Base-by-base conservation (phyloP, 53 echinoderm and acorn worm genomes). In the Luidia sarsii region DNA sequence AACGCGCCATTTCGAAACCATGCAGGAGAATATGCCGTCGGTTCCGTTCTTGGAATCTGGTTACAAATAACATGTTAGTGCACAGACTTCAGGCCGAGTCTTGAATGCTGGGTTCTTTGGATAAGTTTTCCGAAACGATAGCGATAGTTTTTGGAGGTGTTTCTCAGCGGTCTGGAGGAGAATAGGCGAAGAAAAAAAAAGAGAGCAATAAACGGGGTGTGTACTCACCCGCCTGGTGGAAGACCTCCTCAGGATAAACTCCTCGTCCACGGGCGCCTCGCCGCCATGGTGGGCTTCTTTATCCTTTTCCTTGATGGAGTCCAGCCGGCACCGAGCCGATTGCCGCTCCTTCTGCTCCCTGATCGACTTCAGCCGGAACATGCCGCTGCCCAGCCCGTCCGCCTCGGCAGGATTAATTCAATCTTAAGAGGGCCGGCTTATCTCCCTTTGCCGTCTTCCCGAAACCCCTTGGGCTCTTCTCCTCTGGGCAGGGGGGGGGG, bases 171-270 rank as follows among this genome's bases (percentile, higher is more conserved):
- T n/a, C n/a, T n/a, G n/a, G 68, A 68, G 68, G 39, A 39, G n/a
- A 39, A 68, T 38, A 68, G 68, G 39, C 19, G 38, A 39, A 68
- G 39, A 68, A 20, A 37, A 43, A 68, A 39, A 68, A 20, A 68
- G 68, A 68, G 39, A 43, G 16, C 36, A 43, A 68, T 38, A 68
- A 43, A 18, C 20, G 39, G 39, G 5, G 68, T 19, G 68, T 45
- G 22, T 18, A 77, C 77, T 77, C 45, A 77, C 77, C 46, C 60
- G 70, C 32, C 61, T 77, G 41, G 77, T 77, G 30, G 77, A 77
- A 1, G 77, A 39, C 60, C 77, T 77, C 60, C 77, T 36, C 20
- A 77, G 14, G 48, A 77, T 77, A 43, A 77, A 77, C 3, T 77
- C 77, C 22, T 77, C 77, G 48, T 77, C 77, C 29, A 77, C 77